phyloP scores from a whole-genome alignment of 2,113 vertebrate species.

The Callipepla squamata region DNA sequence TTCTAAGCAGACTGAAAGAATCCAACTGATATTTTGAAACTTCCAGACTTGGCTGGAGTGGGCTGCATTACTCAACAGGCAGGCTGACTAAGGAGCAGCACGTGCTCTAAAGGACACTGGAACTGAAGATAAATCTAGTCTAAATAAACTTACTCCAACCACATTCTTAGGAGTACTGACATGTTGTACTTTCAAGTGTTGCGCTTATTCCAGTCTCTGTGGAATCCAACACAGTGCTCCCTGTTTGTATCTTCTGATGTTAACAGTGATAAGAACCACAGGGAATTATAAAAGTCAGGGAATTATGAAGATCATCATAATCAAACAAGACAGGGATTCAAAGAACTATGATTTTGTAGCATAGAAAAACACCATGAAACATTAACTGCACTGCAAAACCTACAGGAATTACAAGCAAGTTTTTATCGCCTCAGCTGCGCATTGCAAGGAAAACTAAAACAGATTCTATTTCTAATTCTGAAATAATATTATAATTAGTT shows the following conservation, averaged over 20 bases:
- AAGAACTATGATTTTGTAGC: neutral
- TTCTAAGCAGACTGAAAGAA: conserved; percentile 20
- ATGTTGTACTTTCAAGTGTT: neutral
- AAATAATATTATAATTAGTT: neutral
- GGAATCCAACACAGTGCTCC: neutral
- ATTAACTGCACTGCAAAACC: conserved; percentile 6
- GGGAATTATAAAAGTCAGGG: neutral
- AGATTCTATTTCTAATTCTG: neutral
- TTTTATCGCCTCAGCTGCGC: neutral
- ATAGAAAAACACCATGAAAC: conserved; percentile 6
- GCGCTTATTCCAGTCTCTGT: neutral
- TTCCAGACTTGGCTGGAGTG: neutral
- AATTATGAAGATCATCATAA: conserved; percentile 4
- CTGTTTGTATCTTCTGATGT: neutral
- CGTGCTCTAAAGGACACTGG: neutral
- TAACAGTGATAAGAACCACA: neutral
- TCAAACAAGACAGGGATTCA: neutral
- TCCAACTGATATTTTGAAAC: neutral
- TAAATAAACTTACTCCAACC: neutral
- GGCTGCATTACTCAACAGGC: neutral
- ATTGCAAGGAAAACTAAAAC: neutral
- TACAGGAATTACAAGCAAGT: neutral
- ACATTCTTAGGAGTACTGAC: neutral
- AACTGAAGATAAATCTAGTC: neutral
- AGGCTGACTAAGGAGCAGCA: neutral